Evolutionary conservation across 64 coral and sea anemone species (phyloP).

Genomic region (Pocillopora damicornis): DNA sequence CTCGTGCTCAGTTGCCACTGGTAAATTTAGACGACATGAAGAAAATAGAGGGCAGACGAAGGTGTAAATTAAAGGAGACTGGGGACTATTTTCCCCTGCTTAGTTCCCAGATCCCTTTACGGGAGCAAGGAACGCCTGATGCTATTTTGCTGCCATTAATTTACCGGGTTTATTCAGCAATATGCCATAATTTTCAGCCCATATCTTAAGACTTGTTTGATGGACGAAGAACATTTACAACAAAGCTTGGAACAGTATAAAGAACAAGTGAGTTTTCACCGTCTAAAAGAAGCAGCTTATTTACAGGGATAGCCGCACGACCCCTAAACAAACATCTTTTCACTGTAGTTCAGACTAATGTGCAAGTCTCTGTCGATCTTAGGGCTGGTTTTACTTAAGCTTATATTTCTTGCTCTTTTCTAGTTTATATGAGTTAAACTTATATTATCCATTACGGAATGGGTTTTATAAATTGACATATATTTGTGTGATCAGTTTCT

Average conservation of each 20-base stretch:
- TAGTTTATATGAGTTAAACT: background rate
- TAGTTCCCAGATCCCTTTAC: background rate
- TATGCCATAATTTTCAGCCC: background rate
- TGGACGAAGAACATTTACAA: conserved; percentile 55
- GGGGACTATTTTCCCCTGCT: background rate
- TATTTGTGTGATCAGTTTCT: conserved; percentile 42
- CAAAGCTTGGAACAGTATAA: conserved; percentile 53
- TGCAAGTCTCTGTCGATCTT: too few relatives aligned
- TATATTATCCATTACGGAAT: background rate
- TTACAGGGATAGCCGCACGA: too few relatives aligned
- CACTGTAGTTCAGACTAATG: too few relatives aligned
- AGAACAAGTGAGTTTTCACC: conserved; percentile 29
- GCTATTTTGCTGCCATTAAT: background rate
- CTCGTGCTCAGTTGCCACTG: too few relatives aligned
- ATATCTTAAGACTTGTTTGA: background rate
- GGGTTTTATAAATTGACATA: background rate
- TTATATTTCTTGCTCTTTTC: too few relatives aligned
- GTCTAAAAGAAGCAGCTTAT: too few relatives aligned
- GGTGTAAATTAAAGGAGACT: background rate
- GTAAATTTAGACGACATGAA: too few relatives aligned
- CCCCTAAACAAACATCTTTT: too few relatives aligned
- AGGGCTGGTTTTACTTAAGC: too few relatives aligned
- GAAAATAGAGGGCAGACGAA: too few relatives aligned
- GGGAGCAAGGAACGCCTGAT: background rate
- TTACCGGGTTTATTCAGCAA: background rate